These are phyloP conservation scores for Drosophila kurseongensis DNA, from an alignment of 1,140 invertebrate species.

Conservation along the genomic window DNA sequence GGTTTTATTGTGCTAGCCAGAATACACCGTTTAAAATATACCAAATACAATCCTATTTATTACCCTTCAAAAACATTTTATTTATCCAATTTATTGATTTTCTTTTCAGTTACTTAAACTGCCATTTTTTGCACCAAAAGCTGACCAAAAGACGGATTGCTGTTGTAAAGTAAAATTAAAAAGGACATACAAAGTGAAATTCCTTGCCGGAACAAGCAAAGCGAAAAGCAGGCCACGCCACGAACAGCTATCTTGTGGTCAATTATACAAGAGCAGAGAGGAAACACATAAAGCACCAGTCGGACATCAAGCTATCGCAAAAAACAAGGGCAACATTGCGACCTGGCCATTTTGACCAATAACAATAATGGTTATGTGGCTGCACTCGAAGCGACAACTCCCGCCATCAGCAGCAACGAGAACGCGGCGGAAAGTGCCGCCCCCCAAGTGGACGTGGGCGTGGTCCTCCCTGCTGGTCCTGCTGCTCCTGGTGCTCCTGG, in stretches of 20 bases:
- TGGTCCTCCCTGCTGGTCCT: conserved; percentile 16
- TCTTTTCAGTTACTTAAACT: conserved; percentile 53
- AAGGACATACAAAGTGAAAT: conserved; percentile 12
- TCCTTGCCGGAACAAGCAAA: conserved; percentile 22
- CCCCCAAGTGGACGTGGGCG: conserved; percentile 16
- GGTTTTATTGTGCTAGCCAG: too few relatives aligned
- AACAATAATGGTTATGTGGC: conserved; percentile 79
- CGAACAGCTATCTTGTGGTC: conserved; percentile 73
- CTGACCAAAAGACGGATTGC: not conserved
- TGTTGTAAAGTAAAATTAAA: conserved; percentile 36
- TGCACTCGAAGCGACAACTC: conserved; percentile 68
- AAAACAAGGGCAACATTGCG: conserved; percentile 55
- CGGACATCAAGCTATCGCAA: conserved; percentile 33
- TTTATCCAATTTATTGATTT: conserved; percentile 9
- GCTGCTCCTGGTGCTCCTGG: conserved; percentile 15
- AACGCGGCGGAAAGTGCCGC: conserved; percentile 56
- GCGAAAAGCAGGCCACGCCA: conserved; percentile 60
- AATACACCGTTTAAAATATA: not conserved
- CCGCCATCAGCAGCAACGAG: conserved; percentile 62
- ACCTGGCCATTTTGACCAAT: conserved; percentile 76
- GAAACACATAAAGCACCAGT: conserved; percentile 16
- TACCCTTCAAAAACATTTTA: conserved; percentile 5
- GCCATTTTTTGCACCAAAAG: conserved; percentile 29
- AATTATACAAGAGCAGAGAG: conserved; percentile 43
- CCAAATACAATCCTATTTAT: not conserved